Base-by-base conservation (phyloP, 92 coral and sea anemone species). In the Nematostella vectensis region DNA sequence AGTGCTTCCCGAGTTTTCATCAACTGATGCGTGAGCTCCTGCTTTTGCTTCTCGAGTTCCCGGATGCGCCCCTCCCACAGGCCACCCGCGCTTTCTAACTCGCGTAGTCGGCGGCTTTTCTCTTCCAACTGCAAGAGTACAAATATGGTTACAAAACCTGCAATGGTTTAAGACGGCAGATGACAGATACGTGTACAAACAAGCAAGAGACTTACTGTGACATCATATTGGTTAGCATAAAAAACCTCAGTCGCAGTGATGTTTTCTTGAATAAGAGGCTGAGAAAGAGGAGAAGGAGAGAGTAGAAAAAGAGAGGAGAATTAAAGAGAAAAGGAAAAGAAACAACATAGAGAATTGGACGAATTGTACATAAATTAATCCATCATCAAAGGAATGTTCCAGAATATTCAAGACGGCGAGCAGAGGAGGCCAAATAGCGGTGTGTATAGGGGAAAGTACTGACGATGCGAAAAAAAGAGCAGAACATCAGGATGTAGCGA, bases 31-130 rank as follows among this genome's bases (percentile, higher is more conserved):
- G 57, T 75, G 72, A 91, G 63, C 42, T 88, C 96, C 45, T 55
- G 83, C 59, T 81, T 79, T 56, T 87, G 93, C 59, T 86, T 70
- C 50, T 86, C 98, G 58, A 91, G 83, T n/a, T 62, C 78, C 43
- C 87, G 78, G 42, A 91, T 88, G 56, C 96, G 69, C 55, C 88
- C 88, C 68, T 91, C 98, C 98, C 98, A 91, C 29, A 80, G 24
- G 26, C 59, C 68, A 48, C 93, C 80, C 44, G 89, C 96, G 42
- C 68, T 80, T 54, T 91, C 93, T 22, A 91, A 69, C 17, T 87
- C 96, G 4, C 96, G 84, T 26, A 79, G 74, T 15, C 88, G 75
- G 6, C 86, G 77, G 19, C 96, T 83, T 53, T 91, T 91, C 58
- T 91, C 98, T 50, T 91, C 98, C 23, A 91, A 74, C 98, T 91